A percentile compares a stretch with the other conserved stretches of the same genome.
These are phyloP conservation scores for Myripristis jacobus DNA, from an alignment of 2,797 vertebrate genomes.

Conservation along the genomic window DNA sequence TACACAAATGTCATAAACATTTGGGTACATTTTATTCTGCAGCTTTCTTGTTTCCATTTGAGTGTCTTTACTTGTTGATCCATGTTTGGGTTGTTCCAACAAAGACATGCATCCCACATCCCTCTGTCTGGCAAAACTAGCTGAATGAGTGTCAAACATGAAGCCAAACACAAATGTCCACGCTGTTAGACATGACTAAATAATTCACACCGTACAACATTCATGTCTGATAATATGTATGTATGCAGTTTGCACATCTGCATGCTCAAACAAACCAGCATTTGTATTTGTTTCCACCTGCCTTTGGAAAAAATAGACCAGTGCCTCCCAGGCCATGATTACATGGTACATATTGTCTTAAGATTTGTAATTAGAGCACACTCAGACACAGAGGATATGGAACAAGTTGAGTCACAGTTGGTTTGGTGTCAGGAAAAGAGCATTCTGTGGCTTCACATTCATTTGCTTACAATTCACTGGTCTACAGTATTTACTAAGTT, in stretches of 20 bases:
- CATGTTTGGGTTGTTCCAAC: no score
- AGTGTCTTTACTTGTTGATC: no score
- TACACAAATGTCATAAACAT: no score
- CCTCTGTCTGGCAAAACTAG: neutral
- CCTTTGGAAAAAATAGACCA: constrained; percentile 46
- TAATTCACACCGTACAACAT: neutral
- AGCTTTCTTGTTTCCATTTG: no score
- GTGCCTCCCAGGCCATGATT: constrained; percentile 63
- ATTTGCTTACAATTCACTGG: constrained; percentile 1
- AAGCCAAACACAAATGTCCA: neutral
- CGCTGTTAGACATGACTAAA: neutral
- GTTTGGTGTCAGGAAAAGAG: constrained; percentile 38
- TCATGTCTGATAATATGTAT: constrained; percentile 2
- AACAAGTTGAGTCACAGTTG: constrained; percentile 70
- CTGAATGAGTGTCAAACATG: neutral
- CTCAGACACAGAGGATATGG: constrained; percentile 59
- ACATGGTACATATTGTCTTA: constrained; percentile 63
- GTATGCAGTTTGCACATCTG: constrained; percentile 23
- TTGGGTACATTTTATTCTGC: no score
- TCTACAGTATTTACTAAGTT: neutral
- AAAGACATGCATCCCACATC: no score
- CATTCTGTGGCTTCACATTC: constrained; percentile 5
- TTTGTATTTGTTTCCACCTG: constrained; percentile 63
- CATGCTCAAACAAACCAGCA: constrained; percentile 47
- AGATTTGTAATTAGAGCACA: constrained; percentile 77